Evolutionary conservation across 2,888 invertebrate genomes (phyloP).

Genomic region (Drosophila prolongata): DNA sequence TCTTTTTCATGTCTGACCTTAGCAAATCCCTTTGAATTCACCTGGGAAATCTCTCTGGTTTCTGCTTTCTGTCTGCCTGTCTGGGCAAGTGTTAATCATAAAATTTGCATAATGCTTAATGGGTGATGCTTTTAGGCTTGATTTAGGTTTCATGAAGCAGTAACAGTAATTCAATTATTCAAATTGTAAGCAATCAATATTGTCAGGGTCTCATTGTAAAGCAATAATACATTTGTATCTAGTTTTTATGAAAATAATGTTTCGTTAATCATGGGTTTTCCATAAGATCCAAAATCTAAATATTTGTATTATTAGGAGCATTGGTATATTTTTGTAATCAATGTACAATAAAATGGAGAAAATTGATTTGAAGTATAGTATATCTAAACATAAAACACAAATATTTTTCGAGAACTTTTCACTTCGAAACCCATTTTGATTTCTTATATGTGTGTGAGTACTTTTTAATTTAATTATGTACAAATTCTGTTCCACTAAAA

Average conservation of each 20-base stretch:
- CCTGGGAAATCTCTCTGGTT: constrained; percentile 20
- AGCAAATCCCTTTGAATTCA: constrained; percentile 24
- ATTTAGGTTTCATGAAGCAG: constrained; percentile 19
- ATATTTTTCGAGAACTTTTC: not conserved
- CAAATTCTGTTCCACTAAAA: not conserved
- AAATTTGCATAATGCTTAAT: constrained; percentile 51
- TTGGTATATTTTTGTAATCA: no score
- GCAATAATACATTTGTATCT: no score
- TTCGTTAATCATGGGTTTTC: not conserved
- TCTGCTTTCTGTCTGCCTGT: constrained; percentile 1
- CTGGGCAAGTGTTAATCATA: constrained; percentile 53
- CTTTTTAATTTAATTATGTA: not conserved
- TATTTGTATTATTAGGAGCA: no score
- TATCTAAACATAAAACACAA: no score
- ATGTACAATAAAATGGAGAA: no score
- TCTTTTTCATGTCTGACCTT: constrained; percentile 39
- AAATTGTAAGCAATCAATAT: constrained; percentile 11
- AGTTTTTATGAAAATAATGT: no score
- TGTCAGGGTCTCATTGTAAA: not conserved
- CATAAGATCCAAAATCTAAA: no score
- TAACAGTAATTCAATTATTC: not conserved
- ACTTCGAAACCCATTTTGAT: not conserved
- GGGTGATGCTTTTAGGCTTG: constrained; percentile 28
- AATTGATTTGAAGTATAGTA: no score
- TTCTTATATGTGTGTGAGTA: no score